Percentiles rank a stretch among this genome's conserved stretches.
Evolutionary conservation across 1,140 invertebrate genomes (phyloP).

Genomic region (Lanistes nyassanus): DNA sequence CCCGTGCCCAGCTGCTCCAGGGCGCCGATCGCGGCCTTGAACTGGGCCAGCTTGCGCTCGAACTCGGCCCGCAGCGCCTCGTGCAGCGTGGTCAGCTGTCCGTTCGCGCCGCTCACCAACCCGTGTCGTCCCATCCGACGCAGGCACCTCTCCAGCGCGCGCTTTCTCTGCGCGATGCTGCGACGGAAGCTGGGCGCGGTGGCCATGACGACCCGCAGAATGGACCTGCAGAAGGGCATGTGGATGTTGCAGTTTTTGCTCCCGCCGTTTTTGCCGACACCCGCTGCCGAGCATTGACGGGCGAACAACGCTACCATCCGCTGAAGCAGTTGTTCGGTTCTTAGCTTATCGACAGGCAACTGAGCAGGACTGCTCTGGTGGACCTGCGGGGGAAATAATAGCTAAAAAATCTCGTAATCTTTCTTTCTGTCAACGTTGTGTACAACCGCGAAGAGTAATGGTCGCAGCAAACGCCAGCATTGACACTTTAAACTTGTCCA

Average conservation of each 20-base stretch:
- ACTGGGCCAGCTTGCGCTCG: slow-evolving; percentile 83
- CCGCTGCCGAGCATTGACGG: slow-evolving; percentile 65
- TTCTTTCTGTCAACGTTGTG: no score
- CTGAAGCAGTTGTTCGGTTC: slow-evolving; percentile 82
- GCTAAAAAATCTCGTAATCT: no score
- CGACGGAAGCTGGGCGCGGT: slow-evolving; percentile 72
- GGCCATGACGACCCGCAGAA: slow-evolving; percentile 71
- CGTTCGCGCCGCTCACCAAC: slow-evolving; percentile 72
- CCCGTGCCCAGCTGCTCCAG: slow-evolving; percentile 86
- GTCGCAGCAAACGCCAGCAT: no score
- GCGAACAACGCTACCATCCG: slow-evolving; percentile 84
- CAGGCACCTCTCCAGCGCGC: slow-evolving; percentile 81
- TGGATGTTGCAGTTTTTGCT: slow-evolving; percentile 70
- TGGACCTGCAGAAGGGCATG: slow-evolving; percentile 71
- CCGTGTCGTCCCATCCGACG: slow-evolving; percentile 88
- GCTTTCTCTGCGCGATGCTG: slow-evolving; percentile 74
- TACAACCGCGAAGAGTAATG: no score
- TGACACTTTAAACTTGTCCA: no score
- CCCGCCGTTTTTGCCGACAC: slow-evolving; percentile 64
- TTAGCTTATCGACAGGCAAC: slow-evolving; percentile 69
- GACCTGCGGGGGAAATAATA: slow-evolving; percentile 42
- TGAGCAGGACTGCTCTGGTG: slow-evolving; percentile 64
- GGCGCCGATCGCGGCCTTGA: slow-evolving; percentile 87
- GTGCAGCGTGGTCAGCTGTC: slow-evolving; percentile 72
- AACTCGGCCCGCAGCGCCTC: slow-evolving; percentile 84